phyloP scores from a whole-genome alignment of 2,888 invertebrate species.

The Ophion slaviceki region DNA sequence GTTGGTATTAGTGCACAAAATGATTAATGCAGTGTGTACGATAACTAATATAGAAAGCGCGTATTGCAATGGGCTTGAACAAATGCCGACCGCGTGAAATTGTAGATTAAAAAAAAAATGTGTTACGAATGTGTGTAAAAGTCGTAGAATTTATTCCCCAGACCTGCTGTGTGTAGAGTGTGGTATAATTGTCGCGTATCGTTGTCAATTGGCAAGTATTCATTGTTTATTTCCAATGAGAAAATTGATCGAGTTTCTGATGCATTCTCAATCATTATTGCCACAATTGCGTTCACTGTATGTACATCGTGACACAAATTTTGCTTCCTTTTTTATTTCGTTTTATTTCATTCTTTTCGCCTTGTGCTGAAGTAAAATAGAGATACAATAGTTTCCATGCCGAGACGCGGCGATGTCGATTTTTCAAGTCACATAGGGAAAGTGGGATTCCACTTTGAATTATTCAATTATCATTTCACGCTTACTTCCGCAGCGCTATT shows the following conservation, averaged over 20 bases:
- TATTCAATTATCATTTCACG: conserved; percentile 19
- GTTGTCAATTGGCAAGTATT: conserved; percentile 47
- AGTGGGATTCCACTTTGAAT: conserved; percentile 7
- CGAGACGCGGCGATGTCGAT: neutral
- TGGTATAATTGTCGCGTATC: conserved; percentile 40
- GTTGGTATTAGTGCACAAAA: conserved; percentile 54
- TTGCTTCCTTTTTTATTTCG: conserved; percentile 3
- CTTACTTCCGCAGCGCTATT: neutral
- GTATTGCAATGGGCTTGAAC: conserved; percentile 31
- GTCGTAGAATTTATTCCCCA: conserved; percentile 40
- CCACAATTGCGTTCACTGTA: conserved; percentile 1
- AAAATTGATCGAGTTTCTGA: conserved; percentile 15
- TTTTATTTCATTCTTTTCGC: neutral
- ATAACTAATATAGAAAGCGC: conserved; percentile 40
- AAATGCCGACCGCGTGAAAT: conserved; percentile 36
- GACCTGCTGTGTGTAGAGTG: conserved; percentile 44
- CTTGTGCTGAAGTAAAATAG: neutral
- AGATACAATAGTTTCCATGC: too few relatives aligned
- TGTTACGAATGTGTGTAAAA: conserved; percentile 18
- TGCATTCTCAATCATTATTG: conserved; percentile 11
- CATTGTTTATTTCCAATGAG: conserved; percentile 2
- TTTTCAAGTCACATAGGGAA: neutral
- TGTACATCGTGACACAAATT: neutral
- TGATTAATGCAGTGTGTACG: conserved; percentile 46
- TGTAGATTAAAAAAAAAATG: conserved; percentile 26